A percentile compares a stretch with the other conserved stretches of the same genome.
phyloP scores from a whole-genome alignment of 2,797 vertebrate genomes.

The Amazona ochrocephala region DNA sequence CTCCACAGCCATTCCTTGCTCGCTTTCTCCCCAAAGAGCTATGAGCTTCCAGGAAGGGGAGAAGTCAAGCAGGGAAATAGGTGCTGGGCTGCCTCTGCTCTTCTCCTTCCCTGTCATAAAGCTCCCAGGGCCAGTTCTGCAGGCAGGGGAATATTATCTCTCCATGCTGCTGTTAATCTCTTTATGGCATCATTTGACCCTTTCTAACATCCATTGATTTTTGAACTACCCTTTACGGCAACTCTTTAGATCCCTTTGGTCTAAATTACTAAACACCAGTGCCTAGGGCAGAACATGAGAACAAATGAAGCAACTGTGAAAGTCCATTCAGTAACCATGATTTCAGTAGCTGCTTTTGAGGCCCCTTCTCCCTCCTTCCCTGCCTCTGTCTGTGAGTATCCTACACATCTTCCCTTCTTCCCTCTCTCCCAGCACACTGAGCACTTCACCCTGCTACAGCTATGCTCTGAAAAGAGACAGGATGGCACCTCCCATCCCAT shows the following conservation, averaged over 20 bases:
- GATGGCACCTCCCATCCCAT: not conserved
- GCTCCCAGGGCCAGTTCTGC: not conserved
- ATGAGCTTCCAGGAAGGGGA: not conserved
- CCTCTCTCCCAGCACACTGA: not conserved
- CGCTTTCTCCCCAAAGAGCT: accelerated
- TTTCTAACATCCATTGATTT: conserved; percentile 65
- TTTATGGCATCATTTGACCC: conserved; percentile 65
- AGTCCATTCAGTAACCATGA: not conserved
- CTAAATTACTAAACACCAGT: conserved; percentile 53
- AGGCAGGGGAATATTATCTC: conserved; percentile 57
- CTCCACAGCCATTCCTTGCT: not conserved
- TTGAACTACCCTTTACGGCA: conserved; percentile 40
- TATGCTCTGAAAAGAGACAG: not conserved
- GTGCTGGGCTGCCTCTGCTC: not conserved
- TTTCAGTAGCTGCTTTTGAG: not conserved
- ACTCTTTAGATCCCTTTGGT: conserved; percentile 39
- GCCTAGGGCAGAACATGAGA: not conserved
- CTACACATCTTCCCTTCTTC: not conserved
- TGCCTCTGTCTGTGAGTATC: not conserved
- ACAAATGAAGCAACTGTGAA: not conserved
- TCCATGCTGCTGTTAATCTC: conserved; percentile 57
- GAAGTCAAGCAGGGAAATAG: not conserved
- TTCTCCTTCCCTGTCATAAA: conserved; percentile 7
- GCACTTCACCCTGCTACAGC: not conserved
- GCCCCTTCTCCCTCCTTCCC: not conserved